Conservation (phyloP, 2,797 vertebrate species). For the Lepilemur ruficaudatus region DNA sequence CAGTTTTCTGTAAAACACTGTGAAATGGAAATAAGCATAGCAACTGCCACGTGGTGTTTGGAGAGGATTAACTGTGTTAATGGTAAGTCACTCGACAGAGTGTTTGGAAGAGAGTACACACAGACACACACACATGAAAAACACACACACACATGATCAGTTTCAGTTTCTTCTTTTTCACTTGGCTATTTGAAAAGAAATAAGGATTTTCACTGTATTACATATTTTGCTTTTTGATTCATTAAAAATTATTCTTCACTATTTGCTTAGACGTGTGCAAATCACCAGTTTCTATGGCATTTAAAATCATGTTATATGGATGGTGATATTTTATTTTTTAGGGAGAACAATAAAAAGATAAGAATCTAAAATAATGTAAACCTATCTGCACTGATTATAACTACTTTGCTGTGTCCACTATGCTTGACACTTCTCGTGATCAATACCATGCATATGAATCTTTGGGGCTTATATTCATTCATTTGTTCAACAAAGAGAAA, state of each 20-base stretch:
- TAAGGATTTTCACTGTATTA: background rate
- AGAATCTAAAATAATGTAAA: background rate
- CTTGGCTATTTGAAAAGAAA: conserved; percentile 13
- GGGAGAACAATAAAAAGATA: background rate
- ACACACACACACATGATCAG: background rate
- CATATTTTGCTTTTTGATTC: background rate
- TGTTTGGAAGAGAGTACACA: background rate
- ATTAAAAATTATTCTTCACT: background rate
- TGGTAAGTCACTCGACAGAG: background rate
- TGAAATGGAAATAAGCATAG: background rate
- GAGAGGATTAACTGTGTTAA: background rate
- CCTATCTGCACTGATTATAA: background rate
- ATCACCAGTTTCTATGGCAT: background rate
- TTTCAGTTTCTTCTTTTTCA: background rate
- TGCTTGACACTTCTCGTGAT: background rate
- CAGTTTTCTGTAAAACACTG: background rate
- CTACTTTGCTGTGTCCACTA: background rate
- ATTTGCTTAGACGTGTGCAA: background rate
- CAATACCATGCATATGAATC: background rate
- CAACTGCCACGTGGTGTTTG: background rate
- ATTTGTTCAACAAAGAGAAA: background rate
- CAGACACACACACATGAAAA: background rate
- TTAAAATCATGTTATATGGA: background rate
- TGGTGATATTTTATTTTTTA: background rate
- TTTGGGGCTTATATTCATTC: background rate